phyloP scores from a whole-genome alignment of 2,113 vertebrate species.

The Lagenorhynchus albirostris region DNA sequence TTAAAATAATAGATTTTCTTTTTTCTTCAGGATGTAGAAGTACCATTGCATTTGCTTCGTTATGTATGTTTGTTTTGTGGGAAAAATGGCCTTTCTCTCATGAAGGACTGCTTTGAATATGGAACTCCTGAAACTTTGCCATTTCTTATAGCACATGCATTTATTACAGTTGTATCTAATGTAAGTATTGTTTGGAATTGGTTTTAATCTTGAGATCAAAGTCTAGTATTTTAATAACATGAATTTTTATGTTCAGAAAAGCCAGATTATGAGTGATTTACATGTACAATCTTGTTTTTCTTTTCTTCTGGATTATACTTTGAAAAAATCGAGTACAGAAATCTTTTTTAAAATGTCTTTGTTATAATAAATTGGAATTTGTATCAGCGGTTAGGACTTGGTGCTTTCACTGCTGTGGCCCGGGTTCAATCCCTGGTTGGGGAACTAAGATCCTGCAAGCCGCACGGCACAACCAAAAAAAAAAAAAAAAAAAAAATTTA shows the following conservation, averaged over 20 bases:
- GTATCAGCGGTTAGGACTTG: background rate
- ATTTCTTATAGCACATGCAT: conserved; percentile 97
- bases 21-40: conserved; percentile 93
- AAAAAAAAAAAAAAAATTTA: background rate
- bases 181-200: conserved; percentile 84
- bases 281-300: background rate
- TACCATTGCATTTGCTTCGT: conserved; percentile 97
- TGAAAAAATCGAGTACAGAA: background rate
- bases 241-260: conserved; percentile 2
- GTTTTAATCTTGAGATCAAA: background rate
- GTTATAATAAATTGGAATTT: background rate
- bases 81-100: conserved; percentile 98
- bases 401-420: background rate
- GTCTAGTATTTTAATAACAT: background rate
- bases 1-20: background rate
- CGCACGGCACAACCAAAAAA: background rate
- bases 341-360: background rate
- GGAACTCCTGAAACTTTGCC: conserved; percentile 95
- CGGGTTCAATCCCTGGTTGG: background rate
- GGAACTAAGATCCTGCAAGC: background rate
- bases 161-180: conserved; percentile 99
- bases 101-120: conserved; percentile 99
- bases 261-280: background rate
- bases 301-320: background rate
- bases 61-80: conserved; percentile 99